These are phyloP conservation scores for Sinocyclocheilus maitianheensis DNA, from an alignment of 2,113 vertebrate species.

Conservation along the genomic window DNA sequence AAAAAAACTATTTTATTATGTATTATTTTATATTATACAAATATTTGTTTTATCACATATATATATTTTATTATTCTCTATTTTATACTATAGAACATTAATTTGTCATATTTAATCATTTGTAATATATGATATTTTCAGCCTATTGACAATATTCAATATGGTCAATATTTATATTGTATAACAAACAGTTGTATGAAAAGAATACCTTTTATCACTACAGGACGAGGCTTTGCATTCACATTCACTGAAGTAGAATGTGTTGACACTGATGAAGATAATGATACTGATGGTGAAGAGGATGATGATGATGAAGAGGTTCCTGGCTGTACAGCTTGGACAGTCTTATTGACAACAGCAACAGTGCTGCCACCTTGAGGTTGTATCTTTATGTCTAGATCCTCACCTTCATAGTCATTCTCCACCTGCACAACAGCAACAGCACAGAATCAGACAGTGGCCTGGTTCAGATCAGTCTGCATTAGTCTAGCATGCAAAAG, in stretches of 20 bases:
- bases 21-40: too few species aligned
- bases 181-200: too few species aligned
- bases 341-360: slow-evolving; percentile 61
- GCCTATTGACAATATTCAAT: too few species aligned
- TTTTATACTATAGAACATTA: too few species aligned
- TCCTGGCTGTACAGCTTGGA: slow-evolving; percentile 27
- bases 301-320: slow-evolving; percentile 57
- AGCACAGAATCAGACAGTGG: slow-evolving; percentile 4
- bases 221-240: slow-evolving; percentile 51
- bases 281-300: slow-evolving; percentile 54
- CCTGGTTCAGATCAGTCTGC: neutral
- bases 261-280: slow-evolving; percentile 53
- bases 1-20: too few species aligned
- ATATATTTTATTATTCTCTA: too few species aligned
- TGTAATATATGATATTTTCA: too few species aligned
- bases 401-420: slow-evolving; percentile 71
- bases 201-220: slow-evolving; percentile 63
- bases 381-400: slow-evolving; percentile 67
- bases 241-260: slow-evolving; percentile 54
- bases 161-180: too few species aligned
- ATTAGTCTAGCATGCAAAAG: neutral
- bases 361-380: slow-evolving; percentile 59
- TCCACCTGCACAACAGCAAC: slow-evolving; percentile 58
- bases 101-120: too few species aligned
- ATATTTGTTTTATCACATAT: too few species aligned